Base-by-base conservation (phyloP, 2,797 vertebrate species). In the Liasis olivaceus region DNA sequence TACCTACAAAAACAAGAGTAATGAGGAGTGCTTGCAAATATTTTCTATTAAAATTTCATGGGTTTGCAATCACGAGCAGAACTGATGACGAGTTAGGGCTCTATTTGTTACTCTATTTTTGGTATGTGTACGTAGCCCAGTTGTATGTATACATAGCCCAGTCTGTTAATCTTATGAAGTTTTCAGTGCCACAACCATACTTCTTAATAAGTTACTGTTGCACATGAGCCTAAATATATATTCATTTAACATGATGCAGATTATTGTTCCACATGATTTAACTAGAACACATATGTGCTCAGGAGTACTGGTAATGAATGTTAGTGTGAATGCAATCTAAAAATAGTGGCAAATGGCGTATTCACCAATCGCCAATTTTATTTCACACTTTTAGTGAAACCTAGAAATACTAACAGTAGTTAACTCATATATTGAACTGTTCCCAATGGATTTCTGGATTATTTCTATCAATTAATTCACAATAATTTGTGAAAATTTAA, bases 1-100 rank as follows among this genome's bases (percentile, higher is more conserved):
- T 1, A 99, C 99, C 99, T 99, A 42, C 2, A 6, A 56, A 89
- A 86, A 94, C 3, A 93, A 12, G 47, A 11, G 15, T 72, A 13
- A 86, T 69, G 17, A n/a, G 13, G 0, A 0, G 0, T 6, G 1
- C 56, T n/a, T 85, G 63, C 14, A 7, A 0, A 6, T 2, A 1
- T 42, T n/a, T 31, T n/a, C 24, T 58, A 72, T 90, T 93, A 24
- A 58, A 60, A 90, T 63, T 47, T 88, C 15, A 77, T 77, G 31
- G 31, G 2, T 77, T 77, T 31, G 36, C 15, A 77, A 42, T 72
- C 31, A 72, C 20, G 20, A 42, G 6, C 20, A 20, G 47, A 3
- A 42, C 22, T 26, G n/a, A 62, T 24, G 14, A 42, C 28, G 11
- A 12, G 2, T 26, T 15, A n/a, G 17, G 8, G 6, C 24, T 9